Evolutionary conservation across 2,113 vertebrate genomes (phyloP), one percentile per base, ranked within the genome.

Genomic region (Mirounga angustirostris): DNA sequence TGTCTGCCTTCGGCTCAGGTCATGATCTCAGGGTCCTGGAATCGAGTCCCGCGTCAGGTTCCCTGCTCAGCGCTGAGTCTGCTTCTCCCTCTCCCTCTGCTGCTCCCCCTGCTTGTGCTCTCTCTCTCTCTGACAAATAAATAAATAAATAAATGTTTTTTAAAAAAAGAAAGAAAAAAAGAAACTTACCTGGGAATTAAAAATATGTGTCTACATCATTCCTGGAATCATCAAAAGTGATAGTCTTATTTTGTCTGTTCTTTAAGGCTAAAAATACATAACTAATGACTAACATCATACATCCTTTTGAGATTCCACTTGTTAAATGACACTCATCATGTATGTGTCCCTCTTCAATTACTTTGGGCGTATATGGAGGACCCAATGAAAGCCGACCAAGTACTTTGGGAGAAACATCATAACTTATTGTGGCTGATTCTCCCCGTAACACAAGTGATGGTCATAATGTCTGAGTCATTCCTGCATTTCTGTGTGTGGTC

Each of bases 391-490:
- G 12, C 21, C 54, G 24, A 58, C 36, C 63, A 89, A 52, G 11
- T 81, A 91, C 22, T 95, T 91, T 71, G 46, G 40, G 22, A 89
- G 33, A 88, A 93, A 84, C 43, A 93, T 40, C 28, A 65, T 40
- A 80, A 86, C 65, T 92, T 36, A 80, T 8, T 76, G n/a, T 81
- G 74, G 28, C 58, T 84, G n/a, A 43, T 81, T 89, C 18, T 58
- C 46, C n/a, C 79, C 69, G 74, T 58, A 87, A 8, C 24, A 61
- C 36, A 43, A 81, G 79, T 4, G n/a, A 63, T 65, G 65, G 18
- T 59, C 82, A 54, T 82, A 58, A 59, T 6, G 30, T 87, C 30
- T 96, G 84, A 97, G 67, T 95, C 69, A 71, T 61, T 83, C 43
- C 59, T 9, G 14, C 36, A 59, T 59, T 95, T 85, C 50, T 40